phyloP scores from a whole-genome alignment of 2,113 vertebrate species.

The Numida meleagris region DNA sequence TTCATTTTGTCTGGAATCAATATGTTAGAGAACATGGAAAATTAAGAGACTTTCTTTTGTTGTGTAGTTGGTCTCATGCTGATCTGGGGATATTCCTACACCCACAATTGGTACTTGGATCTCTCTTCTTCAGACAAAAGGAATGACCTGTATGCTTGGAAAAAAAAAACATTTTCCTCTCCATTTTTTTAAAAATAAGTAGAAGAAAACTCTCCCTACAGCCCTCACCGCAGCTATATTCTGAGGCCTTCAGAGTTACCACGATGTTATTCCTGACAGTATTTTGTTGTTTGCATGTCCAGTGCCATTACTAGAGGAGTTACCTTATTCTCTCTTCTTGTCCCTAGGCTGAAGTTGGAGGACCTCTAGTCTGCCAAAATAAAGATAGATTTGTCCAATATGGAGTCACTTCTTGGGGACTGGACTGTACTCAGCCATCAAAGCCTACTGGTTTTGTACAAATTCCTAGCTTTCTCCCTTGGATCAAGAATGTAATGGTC shows the following conservation, averaged over 20 bases:
- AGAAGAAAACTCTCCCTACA: not conserved
- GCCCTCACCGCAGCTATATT: not conserved
- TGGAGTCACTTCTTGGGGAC: slow-evolving; percentile 89
- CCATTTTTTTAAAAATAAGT: not conserved
- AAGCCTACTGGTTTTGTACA: slow-evolving; percentile 87
- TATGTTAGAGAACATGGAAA: not conserved
- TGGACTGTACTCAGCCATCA: slow-evolving; percentile 85
- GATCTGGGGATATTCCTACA: not conserved
- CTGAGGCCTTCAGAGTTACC: not conserved
- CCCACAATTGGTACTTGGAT: not conserved
- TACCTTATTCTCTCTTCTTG: not conserved
- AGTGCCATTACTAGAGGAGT: not conserved
- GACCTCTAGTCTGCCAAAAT: slow-evolving; percentile 83
- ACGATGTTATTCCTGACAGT: not conserved
- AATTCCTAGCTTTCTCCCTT: slow-evolving; percentile 82
- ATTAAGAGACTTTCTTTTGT: not conserved
- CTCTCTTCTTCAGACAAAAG: not conserved
- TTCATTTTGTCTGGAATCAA: not conserved
- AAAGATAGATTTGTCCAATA: slow-evolving; percentile 84
- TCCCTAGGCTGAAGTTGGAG: slow-evolving; percentile 89
- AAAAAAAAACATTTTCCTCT: not conserved
- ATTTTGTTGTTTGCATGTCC: not conserved
- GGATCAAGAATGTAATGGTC: slow-evolving; percentile 80
- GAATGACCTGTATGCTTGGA: not conserved
- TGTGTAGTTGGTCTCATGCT: not conserved